Percentiles rank a stretch among this genome's conserved stretches.
Conservation (phyloP, 2,113 vertebrate species). For the Mustela lutreola region DNA sequence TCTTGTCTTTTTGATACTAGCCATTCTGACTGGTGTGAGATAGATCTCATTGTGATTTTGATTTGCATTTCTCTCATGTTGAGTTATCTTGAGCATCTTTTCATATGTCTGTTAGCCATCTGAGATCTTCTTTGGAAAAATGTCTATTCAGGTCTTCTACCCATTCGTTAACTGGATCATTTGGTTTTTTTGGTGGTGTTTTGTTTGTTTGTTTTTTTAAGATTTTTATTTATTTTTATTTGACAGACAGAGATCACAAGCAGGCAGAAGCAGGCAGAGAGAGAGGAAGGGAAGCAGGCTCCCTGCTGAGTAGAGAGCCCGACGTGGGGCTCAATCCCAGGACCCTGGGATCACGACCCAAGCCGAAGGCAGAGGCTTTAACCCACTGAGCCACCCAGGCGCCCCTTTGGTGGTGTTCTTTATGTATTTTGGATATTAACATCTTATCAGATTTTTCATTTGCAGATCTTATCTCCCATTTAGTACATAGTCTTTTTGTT, state of each 20-base stretch:
- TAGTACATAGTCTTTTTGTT: background rate
- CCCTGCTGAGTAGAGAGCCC: too few species aligned
- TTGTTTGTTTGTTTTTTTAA: too few species aligned
- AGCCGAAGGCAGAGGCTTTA: too few species aligned
- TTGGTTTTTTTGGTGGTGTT: background rate
- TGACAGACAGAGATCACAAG: too few species aligned
- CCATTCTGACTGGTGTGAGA: background rate
- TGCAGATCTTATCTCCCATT: background rate
- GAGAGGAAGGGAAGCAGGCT: too few species aligned
- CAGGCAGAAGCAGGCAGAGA: too few species aligned
- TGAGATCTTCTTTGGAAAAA: background rate
- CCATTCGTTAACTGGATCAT: background rate
- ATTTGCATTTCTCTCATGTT: background rate
- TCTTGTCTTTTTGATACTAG: background rate
- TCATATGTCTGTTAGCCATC: background rate
- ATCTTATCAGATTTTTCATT: background rate
- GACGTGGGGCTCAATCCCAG: too few species aligned
- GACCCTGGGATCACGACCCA: too few species aligned
- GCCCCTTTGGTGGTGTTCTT: background rate
- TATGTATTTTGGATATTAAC: background rate
- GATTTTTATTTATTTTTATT: too few species aligned
- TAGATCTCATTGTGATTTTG: background rate
- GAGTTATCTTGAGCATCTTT: background rate
- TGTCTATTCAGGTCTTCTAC: background rate
- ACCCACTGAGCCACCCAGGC: too few species aligned